Conservation (phyloP, 2,888 invertebrate species). For the Heterodera filipjevi region DNA sequence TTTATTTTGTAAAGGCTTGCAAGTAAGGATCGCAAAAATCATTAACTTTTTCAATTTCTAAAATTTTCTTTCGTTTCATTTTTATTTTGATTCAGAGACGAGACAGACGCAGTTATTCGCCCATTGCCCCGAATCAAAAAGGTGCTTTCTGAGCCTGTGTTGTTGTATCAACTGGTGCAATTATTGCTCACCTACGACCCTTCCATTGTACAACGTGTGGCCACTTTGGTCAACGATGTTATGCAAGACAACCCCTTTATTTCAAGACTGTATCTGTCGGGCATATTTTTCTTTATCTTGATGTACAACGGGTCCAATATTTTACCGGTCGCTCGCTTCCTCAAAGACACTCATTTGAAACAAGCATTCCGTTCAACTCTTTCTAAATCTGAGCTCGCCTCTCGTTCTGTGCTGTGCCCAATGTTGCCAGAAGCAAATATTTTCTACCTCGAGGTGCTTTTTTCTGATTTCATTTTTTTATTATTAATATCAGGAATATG, state of each 20-base stretch:
- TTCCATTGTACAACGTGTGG: conserved; percentile 90
- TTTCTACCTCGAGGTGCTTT: conserved; percentile 80
- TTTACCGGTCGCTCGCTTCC: conserved; percentile 88
- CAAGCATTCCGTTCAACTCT: conserved; percentile 92
- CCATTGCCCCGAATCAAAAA: conserved; percentile 87
- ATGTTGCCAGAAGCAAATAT: conserved; percentile 98
- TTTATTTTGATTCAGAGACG: conserved; percentile 76
- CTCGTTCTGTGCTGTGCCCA: conserved; percentile 87
- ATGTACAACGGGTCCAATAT: conserved; percentile 98
- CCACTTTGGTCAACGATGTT: conserved; percentile 73
- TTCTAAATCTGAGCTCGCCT: conserved; percentile 73
- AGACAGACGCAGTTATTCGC: conserved; percentile 89
- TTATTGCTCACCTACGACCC: conserved; percentile 96
- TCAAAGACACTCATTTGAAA: conserved; percentile 90
- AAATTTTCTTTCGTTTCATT: too few relatives aligned
- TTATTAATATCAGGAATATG: conserved; percentile 76
- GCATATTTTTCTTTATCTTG: conserved; percentile 93
- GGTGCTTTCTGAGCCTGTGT: conserved; percentile 84
- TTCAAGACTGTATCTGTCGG: conserved; percentile 89
- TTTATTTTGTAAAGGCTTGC: not conserved
- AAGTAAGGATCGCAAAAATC: too few relatives aligned
- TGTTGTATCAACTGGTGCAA: conserved; percentile 87
- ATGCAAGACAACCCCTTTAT: conserved; percentile 86
- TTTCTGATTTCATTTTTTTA: not conserved
- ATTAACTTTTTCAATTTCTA: too few relatives aligned